Evolutionary conservation across 1,140 invertebrate genomes (phyloP).

Genomic region (Pararge aegeria): DNA sequence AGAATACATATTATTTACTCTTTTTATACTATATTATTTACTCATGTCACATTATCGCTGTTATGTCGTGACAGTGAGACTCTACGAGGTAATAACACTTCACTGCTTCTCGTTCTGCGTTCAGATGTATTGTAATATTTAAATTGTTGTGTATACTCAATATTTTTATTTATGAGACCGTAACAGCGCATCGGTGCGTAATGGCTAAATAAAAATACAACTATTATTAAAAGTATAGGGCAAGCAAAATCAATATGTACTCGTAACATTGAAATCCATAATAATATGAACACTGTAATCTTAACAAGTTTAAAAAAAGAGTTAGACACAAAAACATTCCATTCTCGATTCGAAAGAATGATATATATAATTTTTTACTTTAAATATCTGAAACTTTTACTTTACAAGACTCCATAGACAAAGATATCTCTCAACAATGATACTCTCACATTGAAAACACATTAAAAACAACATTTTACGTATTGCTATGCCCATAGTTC

Average conservation of each 20-base stretch:
- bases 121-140: too few relatives aligned
- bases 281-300: constrained; percentile 2
- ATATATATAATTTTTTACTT: constrained; percentile 43
- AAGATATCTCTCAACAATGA: constrained; percentile 57
- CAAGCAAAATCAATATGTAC: constrained; percentile 43
- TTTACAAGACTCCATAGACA: constrained; percentile 63
- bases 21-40: too few relatives aligned
- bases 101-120: too few relatives aligned
- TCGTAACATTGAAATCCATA: constrained; percentile 10
- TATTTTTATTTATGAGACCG: constrained; percentile 10
- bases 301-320: constrained; percentile 15
- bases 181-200: constrained; percentile 5
- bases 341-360: constrained; percentile 2
- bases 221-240: constrained; percentile 34
- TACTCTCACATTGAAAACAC: constrained; percentile 54
- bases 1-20: too few relatives aligned
- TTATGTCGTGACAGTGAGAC: too few relatives aligned
- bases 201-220: constrained; percentile 36
- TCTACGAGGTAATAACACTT: too few relatives aligned
- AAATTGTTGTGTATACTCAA: not conserved
- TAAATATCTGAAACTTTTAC: constrained; percentile 49
- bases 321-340: not conserved
- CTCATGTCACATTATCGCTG: too few relatives aligned
- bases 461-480: constrained; percentile 51
- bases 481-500: constrained; percentile 44